Percentiles rank a stretch among this genome's conserved stretches.
Conservation (phyloP, 2,797 vertebrate species). For the Anniella stebbinsi region DNA sequence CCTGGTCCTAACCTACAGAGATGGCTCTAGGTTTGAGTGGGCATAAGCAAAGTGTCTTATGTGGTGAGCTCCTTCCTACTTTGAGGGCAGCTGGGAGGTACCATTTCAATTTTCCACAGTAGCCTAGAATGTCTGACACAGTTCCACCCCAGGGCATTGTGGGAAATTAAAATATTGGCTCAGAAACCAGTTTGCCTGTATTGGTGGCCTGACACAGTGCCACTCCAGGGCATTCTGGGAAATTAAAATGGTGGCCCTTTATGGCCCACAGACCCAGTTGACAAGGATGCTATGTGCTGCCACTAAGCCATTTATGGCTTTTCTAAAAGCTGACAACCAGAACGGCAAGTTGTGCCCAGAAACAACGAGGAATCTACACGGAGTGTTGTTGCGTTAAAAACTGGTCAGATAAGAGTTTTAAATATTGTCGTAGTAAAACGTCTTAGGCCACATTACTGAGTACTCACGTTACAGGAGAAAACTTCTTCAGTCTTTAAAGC, state of each 20-base stretch:
- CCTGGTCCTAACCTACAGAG: background rate
- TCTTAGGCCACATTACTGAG: too few species aligned
- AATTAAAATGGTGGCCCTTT: background rate
- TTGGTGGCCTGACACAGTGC: background rate
- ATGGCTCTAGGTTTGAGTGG: background rate
- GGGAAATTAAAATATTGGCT: background rate
- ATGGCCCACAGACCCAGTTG: background rate
- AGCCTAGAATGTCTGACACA: background rate
- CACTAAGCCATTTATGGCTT: background rate
- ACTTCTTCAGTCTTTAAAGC: too few species aligned
- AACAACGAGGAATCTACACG: background rate
- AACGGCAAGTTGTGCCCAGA: background rate
- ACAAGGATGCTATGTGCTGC: background rate
- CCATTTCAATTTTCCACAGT: background rate
- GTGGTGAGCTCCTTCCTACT: background rate
- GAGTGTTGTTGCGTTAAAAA: too few species aligned
- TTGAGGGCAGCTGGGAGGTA: background rate
- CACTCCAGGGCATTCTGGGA: background rate
- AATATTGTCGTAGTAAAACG: too few species aligned
- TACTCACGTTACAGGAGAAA: too few species aligned
- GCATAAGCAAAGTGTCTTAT: background rate
- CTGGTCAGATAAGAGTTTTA: too few species aligned
- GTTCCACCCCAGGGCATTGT: too few species aligned
- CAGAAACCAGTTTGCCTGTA: too few species aligned
- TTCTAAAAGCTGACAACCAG: background rate